phyloP scores from a whole-genome alignment of 2,888 invertebrate genomes.

The Adineta ricciae region DNA sequence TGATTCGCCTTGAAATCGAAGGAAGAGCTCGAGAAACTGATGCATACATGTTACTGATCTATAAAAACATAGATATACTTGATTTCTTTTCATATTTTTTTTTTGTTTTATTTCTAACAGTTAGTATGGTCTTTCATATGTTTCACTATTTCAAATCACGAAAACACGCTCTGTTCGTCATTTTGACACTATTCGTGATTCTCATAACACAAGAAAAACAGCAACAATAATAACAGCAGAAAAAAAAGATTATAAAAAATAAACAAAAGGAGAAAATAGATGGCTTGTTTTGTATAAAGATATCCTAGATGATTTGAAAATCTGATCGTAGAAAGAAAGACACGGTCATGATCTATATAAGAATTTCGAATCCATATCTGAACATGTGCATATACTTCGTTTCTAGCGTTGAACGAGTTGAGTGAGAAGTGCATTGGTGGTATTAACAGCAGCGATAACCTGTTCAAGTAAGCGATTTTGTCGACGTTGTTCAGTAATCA shows the following conservation, averaged over 20 bases:
- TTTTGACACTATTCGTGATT: background rate
- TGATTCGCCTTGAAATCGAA: too few species aligned
- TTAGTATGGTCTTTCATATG: background rate
- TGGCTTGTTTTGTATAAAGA: background rate
- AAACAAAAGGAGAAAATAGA: background rate
- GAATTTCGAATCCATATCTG: background rate
- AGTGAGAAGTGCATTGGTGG: background rate
- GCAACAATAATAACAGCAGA: background rate
- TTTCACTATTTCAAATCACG: background rate
- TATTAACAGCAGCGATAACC: background rate
- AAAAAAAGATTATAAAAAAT: background rate
- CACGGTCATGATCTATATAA: too few species aligned
- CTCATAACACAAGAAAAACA: background rate
- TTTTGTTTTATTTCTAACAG: too few species aligned
- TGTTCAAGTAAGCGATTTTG: background rate
- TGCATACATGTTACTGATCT: too few species aligned
- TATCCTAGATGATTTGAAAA: background rate
- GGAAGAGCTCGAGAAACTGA: too few species aligned
- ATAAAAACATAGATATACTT: too few species aligned
- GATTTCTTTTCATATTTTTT: background rate
- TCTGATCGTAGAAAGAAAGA: too few species aligned
- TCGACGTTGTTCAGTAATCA: background rate
- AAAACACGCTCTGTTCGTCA: too few species aligned
- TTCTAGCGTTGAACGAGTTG: background rate
- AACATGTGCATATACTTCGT: background rate